Base-by-base conservation (phyloP, 2,888 invertebrate species). In the Macrophya annulata region DNA sequence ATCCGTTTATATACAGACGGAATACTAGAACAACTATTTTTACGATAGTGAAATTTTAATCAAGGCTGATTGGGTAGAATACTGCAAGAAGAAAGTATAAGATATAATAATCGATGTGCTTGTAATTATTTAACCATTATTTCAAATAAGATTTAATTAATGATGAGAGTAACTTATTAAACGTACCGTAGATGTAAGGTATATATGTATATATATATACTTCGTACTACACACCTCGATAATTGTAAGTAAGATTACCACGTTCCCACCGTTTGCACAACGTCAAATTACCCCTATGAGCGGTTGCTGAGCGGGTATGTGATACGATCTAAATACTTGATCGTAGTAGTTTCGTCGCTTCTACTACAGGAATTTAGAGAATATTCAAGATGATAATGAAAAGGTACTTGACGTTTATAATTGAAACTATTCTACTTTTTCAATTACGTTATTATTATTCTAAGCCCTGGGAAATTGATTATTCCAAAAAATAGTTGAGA, bases 241-340 rank as follows among this genome's bases (percentile, higher is more conserved):
- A 55, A 77, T 55, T 55, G 77, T 77, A 43, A 81, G 65, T 62
- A 62, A 81, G 81, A 81, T 81, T 81, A 81, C 21, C 62, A 59
- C 55, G 37, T 55, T 77, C 55, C 55, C 59, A 79, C 79, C 59
- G 81, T 81, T 81, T 59, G 59, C 62, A 81, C 81, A 43, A 81
- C 59, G 81, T 81, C 21, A 62, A 81, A 81, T 81, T 81, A 81
- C 81, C 65, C 81, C 62, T 81, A 81, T 25, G 62, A 62, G 81
- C 25, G 40, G 59, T 40, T 12, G 81, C 65, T 81, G 65, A 65
- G 59, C 81, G 10, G 81, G 81, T 81, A 31, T 65, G 81, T 65
- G 81, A 81, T 81, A 81, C 43, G 40, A 81, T 81, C 81, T 81
- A 65, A 81, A 81, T 81, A 81, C 81, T 81, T 81, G 65, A 81